Evolutionary conservation across 2,888 invertebrate species (phyloP), one percentile per base, ranked within the genome.

Genomic region (Nipponacmea schrenckii): DNA sequence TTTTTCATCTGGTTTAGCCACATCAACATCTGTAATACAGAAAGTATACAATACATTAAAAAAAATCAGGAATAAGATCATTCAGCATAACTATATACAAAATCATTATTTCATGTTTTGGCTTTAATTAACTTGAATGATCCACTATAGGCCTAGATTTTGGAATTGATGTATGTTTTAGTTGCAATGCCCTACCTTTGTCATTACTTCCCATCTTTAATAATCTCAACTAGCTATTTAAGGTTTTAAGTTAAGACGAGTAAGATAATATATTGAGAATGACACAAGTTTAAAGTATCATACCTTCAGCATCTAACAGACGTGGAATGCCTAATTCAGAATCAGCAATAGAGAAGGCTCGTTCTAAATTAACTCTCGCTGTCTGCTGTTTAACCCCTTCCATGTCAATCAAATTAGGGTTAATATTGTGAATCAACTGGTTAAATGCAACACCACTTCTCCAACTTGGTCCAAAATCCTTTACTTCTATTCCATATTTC

Each of bases 381-480:
- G 94, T 93, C 75, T 92, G 92, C 81, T 92, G 91, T 81, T 93
- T 92, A 90, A 97, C 92, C 81, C 94, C 93, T 26, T 95, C 94
- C 83, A 96, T 91, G 89, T 96, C 96, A 72, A 98, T 94, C 78
- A 97, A 91, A 88, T 96, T 96, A 62, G 96, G 95, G 86, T 95
- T 95, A 84, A 98, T 96, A 69, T 95, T 95, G 90, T 98, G 96
- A 74, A 98, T 95, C 81, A 98, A 94, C 67, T 96, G 96, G 71
- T 97, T 92, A 92, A 98, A 98, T 39, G 97, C 97, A 83, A 94
- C 92, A 78, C 98, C 98, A 90, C 97, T 97, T 82, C 97, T 92
- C 98, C 98, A 98, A 85, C 96, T 96, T 75, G 94, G 93, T 46
- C 97, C 97, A 89, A 98, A 98, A 90, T 98, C 97, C 90, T 93